Evolutionary conservation across 2,113 vertebrate species (phyloP).

Genomic region (Leucopsar rothschildi): DNA sequence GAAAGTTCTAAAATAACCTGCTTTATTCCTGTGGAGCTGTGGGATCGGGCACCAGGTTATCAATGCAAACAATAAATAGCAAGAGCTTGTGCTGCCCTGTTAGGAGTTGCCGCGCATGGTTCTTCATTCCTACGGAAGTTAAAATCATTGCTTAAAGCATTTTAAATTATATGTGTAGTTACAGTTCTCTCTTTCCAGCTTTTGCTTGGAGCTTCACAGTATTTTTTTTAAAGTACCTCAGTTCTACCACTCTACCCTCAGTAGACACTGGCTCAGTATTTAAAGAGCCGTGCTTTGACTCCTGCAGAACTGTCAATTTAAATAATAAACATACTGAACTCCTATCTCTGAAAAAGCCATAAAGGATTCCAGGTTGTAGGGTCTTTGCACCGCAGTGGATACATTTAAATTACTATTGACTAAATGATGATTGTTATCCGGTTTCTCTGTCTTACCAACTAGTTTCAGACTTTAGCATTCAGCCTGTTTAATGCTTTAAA

Average conservation of each 20-base stretch:
- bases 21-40: not conserved
- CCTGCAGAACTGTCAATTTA: not conserved
- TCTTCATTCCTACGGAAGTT: not conserved
- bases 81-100: not conserved
- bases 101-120: not conserved
- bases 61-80: not conserved
- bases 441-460: constrained; percentile 9
- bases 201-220: not conserved
- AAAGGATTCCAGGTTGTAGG: constrained; percentile 9
- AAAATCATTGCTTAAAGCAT: constrained; percentile 2
- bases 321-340: not conserved
- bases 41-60: not conserved
- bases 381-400: constrained; percentile 1
- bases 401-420: constrained; percentile 61
- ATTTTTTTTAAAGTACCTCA: not conserved
- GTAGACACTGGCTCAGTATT: not conserved
- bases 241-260: not conserved
- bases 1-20: constrained; percentile 44
- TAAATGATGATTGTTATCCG: constrained; percentile 54
- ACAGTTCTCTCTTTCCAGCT: not conserved
- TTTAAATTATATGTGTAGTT: constrained; percentile 23
- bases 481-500: constrained; percentile 43
- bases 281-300: constrained; percentile 4
- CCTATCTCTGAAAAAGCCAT: not conserved
- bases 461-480: constrained; percentile 21